Evolutionary conservation across 2,797 vertebrate species (phyloP).

Genomic region (Hydrolagus colliei): DNA sequence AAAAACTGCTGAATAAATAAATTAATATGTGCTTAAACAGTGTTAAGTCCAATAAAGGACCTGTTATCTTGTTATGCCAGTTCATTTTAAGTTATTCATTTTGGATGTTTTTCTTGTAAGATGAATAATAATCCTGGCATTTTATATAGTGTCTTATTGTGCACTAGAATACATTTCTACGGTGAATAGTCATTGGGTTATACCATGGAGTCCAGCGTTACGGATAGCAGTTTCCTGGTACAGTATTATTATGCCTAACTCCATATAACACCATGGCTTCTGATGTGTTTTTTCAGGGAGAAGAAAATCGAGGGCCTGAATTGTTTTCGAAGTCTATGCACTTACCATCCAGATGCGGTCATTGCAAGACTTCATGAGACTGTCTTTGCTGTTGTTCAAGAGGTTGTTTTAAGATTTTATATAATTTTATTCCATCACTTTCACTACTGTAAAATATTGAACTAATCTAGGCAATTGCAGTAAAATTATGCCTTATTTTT

Average conservation of each 20-base stretch:
- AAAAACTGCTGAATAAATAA: background rate
- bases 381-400: conserved; percentile 73
- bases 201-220: no score
- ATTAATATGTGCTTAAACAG: background rate
- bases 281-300: conserved; percentile 60
- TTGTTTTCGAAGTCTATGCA: conserved; percentile 70
- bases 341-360: conserved; percentile 69
- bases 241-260: no score
- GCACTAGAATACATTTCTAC: background rate
- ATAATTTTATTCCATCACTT: background rate
- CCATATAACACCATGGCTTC: no score
- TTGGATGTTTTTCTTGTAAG: conserved; percentile 25
- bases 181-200: no score
- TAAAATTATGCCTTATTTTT: background rate
- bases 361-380: conserved; percentile 72
- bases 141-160: background rate
- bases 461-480: background rate
- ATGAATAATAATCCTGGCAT: no score
- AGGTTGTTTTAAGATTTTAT: conserved; percentile 58
- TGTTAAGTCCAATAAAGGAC: no score
- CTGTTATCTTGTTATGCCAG: background rate
- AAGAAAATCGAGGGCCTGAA: conserved; percentile 88
- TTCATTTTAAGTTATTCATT: conserved; percentile 1
- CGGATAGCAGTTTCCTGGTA: background rate
- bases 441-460: background rate